Evolutionary conservation across 1,140 invertebrate species (phyloP), one percentile per base, ranked within the genome.

Genomic region (Polypedilum pembai): DNA sequence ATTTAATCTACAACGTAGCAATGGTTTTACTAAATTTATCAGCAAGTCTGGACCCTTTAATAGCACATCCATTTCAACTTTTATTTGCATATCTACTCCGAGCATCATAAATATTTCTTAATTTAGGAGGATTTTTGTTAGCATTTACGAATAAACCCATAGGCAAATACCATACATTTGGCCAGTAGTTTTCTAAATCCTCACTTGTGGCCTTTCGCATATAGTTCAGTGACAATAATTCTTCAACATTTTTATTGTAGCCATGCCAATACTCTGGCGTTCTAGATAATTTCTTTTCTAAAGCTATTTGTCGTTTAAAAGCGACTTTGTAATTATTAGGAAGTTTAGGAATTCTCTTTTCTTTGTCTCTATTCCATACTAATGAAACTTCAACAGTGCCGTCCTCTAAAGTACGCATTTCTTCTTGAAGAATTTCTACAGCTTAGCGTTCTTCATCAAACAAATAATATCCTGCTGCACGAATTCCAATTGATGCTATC

Each of bases 21-120:
- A 40, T 63, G 84, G 78, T 40, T 76, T 76, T 69, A 80, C 75
- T 15, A 85, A 73, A 73, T 85, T 81, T 45, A 81, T 77, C 76
- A 84, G 83, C 0, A 85, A 73, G 74, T 79, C 79, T 5, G 84
- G 82, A 10, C 83, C 84, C 8, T 78, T 76, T 15, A 81, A 20
- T n/a, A 84, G 73, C 18, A 77, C 76, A 20, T 83, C 80, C 80
- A 76, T 84, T 85, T 15, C 85, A 76, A 3, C 82, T 83, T 15
- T 77, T 41, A 7, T 78, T 79, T 45, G 8, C 8, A 45, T 45
- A 45, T 15, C 41, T 45, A 8, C 8, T 12, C 8, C 8, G 15
- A 1, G 41, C 41, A 15, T 45, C 41, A 45, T 45, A 45, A 15
- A 45, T 8, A 12, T 12, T 45, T 45, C 41, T 8, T 41, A 10